Conservation (phyloP, 1,140 invertebrate genomes). For the Brachionus paranguensis region DNA sequence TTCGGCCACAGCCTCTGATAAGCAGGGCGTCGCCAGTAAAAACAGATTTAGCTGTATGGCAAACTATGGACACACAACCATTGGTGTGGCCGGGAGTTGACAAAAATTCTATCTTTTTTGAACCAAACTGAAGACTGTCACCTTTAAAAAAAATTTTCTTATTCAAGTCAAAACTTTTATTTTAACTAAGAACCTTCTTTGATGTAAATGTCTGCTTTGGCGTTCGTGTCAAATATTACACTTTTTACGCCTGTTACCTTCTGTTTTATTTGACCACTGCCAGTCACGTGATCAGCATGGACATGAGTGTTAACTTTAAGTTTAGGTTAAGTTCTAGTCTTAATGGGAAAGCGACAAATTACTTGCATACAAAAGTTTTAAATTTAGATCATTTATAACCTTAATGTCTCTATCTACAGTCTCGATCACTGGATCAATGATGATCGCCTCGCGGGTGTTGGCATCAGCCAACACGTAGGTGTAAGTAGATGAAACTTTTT, state of each 20-base stretch:
- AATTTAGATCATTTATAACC: conserved; percentile 42
- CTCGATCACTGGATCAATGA: conserved; percentile 95
- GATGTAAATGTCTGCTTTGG: conserved; percentile 75
- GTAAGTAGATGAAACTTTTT: conserved; percentile 82
- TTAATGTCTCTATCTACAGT: conserved; percentile 56
- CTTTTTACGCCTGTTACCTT: neutral
- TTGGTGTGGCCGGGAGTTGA: conserved; percentile 89
- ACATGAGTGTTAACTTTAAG: conserved; percentile 87
- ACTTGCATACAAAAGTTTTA: conserved; percentile 80
- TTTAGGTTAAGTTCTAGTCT: conserved; percentile 38
- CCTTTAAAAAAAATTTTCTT: neutral
- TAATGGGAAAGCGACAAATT: conserved; percentile 48
- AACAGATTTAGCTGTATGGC: conserved; percentile 66
- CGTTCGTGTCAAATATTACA: conserved; percentile 62
- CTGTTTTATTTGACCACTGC: conserved; percentile 55
- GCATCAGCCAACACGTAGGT: conserved; percentile 86
- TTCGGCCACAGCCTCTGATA: conserved; percentile 68
- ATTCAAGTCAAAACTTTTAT: neutral
- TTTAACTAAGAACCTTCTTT: conserved; percentile 64
- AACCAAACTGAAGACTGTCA: conserved; percentile 61
- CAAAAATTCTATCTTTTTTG: conserved; percentile 41
- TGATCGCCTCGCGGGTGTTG: conserved; percentile 68
- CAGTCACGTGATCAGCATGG: conserved; percentile 96
- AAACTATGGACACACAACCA: conserved; percentile 72
- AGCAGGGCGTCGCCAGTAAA: conserved; percentile 93